phyloP scores from a whole-genome alignment of 2,888 invertebrate genomes.

The Stegophylla sp. region DNA sequence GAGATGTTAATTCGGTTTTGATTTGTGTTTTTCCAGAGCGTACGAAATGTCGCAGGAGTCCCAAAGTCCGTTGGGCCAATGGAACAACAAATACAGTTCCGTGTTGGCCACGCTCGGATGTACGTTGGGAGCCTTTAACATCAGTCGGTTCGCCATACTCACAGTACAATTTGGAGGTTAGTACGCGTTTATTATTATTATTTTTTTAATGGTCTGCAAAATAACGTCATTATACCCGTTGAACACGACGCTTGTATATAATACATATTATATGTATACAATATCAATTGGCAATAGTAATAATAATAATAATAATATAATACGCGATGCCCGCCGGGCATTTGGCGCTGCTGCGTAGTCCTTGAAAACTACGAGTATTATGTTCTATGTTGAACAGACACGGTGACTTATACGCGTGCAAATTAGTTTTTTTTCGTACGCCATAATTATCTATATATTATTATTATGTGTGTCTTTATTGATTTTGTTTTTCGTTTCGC shows the following conservation, averaged over 20 bases:
- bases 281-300: no score
- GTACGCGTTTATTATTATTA: constrained; percentile 60
- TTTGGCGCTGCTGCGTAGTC: neutral
- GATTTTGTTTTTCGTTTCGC: neutral
- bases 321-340: neutral
- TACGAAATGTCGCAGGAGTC: constrained; percentile 67
- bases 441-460: no score
- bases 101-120: constrained; percentile 83
- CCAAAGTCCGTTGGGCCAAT: constrained; percentile 69
- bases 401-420: no score
- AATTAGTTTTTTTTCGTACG: no score
- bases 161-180: constrained; percentile 86
- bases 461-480: no score
- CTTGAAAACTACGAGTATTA: neutral
- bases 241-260: no score
- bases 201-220: no score
- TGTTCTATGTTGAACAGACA: no score
- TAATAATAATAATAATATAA: no score
- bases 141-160: constrained; percentile 84
- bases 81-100: constrained; percentile 78
- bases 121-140: constrained; percentile 86
- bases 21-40: constrained; percentile 65
- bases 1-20: neutral
- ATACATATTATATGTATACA: no score
- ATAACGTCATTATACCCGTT: no score